phyloP scores from a whole-genome alignment of 1,140 invertebrate species.

The Drosophila kikkawai region DNA sequence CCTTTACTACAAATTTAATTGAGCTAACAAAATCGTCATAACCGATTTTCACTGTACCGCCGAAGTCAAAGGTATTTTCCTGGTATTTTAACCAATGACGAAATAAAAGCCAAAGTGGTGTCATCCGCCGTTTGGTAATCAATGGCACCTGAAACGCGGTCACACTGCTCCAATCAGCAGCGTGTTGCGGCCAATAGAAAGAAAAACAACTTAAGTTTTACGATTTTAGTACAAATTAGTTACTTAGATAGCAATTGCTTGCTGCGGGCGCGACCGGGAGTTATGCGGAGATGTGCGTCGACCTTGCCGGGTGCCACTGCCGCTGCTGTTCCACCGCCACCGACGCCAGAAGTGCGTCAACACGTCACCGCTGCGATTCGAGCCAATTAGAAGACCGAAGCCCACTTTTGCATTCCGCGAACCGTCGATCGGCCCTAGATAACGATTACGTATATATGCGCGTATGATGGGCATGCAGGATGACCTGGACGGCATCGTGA shows the following conservation, averaged over 20 bases:
- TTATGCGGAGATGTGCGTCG: conserved; percentile 73
- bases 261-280: conserved; percentile 32
- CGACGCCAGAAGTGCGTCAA: conserved; percentile 32
- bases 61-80: conserved; percentile 5
- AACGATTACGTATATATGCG: conserved; percentile 43
- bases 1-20: not conserved
- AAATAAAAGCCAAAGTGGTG: conserved; percentile 19
- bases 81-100: conserved; percentile 24
- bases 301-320: conserved; percentile 66
- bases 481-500: conserved; percentile 60
- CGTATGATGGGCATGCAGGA: conserved; percentile 77
- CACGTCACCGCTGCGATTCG: conserved; percentile 44
- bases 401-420: conserved; percentile 44
- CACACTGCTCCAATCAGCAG: conserved; percentile 47
- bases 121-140: conserved; percentile 19
- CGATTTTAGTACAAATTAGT: conserved; percentile 17
- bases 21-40: not conserved
- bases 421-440: conserved; percentile 17
- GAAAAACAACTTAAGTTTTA: conserved; percentile 33
- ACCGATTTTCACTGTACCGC: not conserved
- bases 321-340: conserved; percentile 58
- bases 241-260: conserved; percentile 15
- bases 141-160: not conserved
- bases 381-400: conserved; percentile 60
- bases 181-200: conserved; percentile 38